Evolutionary conservation across 2,888 invertebrate species (phyloP), one percentile per base, ranked within the genome.

Genomic region (Cosmopolites sordidus): DNA sequence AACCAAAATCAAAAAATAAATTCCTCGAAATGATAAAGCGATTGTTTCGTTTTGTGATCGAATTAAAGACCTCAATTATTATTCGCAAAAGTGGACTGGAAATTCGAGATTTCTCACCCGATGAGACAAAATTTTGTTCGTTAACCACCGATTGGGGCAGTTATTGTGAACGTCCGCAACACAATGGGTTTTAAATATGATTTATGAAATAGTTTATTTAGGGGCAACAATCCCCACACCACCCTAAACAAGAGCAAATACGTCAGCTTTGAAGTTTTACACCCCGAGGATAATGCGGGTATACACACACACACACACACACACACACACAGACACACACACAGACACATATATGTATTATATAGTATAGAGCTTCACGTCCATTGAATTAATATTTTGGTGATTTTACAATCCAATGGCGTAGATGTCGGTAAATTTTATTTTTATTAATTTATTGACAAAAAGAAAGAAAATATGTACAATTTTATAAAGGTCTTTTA

Each of bases 111-210:
- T 22, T 22, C 22, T 22, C 22, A 22, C 8, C 22, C 22, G 22
- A 5, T 22, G 22, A 22, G 22, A 22, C 22, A 15, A 16, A 4
- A 16, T 15, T 16, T 16, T 6, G 12, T 43, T 22, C 9, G 27
- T 22, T 43, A 22, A 43, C 22, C 12, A 22, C 22, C 43, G 17
- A 18, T 27, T 29, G 43, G 12, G 15, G 43, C 14, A 30, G 45
- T 9, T 16, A 17, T 15, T 44, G 29, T 44, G 11, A 17, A 58
- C 60, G 66, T 61, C 60, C 63, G 44, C 54, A 48, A 46, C 63
- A 72, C 72, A 72, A 73, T 72, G 59, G 69, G 63, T 62, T 68
- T 71, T 73, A 73, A 73, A 73, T 73, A 73, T 73, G 73, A 73
- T 73, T 73, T 73, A 73, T 73, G 71, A 67, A 70, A 70, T 69